Conservation (phyloP, 2,113 vertebrate genomes). For the Cacatua alba region DNA sequence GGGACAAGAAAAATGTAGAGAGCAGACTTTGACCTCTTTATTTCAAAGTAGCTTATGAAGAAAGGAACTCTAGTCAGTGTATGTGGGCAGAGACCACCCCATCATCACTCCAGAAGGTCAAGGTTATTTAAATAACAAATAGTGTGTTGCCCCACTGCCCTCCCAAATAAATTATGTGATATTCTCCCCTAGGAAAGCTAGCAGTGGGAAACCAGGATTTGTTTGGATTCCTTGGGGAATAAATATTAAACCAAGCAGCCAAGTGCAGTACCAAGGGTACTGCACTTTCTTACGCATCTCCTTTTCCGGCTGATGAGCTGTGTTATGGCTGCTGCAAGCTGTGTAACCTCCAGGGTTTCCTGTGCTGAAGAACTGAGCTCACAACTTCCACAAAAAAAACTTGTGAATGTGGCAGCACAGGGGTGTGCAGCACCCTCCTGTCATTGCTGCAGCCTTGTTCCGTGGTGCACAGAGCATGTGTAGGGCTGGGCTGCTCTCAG, state of each 20-base stretch:
- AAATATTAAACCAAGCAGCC: background rate
- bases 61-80: background rate
- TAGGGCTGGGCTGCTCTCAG: background rate
- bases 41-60: background rate
- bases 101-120: background rate
- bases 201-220: background rate
- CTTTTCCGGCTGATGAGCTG: background rate
- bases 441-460: background rate
- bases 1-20: background rate
- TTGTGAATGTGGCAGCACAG: background rate
- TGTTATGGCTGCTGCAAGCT: background rate
- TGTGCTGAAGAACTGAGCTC: background rate
- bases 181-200: background rate
- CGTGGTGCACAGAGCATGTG: background rate
- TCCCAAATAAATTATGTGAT: background rate
- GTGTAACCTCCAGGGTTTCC: background rate
- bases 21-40: background rate
- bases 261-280: background rate
- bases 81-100: background rate
- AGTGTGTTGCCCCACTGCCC: background rate
- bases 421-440: background rate
- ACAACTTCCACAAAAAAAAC: background rate
- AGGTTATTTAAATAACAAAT: background rate
- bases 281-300: background rate
- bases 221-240: conserved; percentile 4